Percentiles rank a stretch among this genome's conserved stretches.
phyloP scores from a whole-genome alignment of 2,888 invertebrate genomes.

The Folsomia manolachei region DNA sequence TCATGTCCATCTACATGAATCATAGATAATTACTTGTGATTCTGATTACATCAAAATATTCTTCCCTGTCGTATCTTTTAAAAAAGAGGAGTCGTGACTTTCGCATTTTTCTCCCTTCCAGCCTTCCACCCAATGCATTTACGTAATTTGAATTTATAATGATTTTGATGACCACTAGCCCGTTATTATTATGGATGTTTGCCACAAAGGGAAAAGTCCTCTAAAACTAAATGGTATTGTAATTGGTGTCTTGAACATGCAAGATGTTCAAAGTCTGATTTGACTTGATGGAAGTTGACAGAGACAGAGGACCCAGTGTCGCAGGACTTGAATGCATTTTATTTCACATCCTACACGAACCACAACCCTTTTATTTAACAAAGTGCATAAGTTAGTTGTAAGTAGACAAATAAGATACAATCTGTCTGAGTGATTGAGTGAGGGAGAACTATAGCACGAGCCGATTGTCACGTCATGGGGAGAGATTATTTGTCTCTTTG shows the following conservation, averaged over 20 bases:
- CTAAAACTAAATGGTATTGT: background rate
- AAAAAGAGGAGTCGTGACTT: slow-evolving; percentile 12
- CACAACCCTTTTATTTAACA: background rate
- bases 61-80: background rate
- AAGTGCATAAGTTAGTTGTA: too few species aligned
- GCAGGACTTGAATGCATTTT: too few species aligned
- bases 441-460: background rate
- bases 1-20: slow-evolving; percentile 12
- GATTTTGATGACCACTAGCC: background rate
- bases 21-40: slow-evolving; percentile 9
- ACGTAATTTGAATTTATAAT: background rate
- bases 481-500: background rate
- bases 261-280: background rate
- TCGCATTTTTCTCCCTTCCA: background rate
- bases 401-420: background rate
- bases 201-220: background rate
- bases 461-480: slow-evolving; percentile 6
- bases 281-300: background rate
- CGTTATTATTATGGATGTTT: background rate
- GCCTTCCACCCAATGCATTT: background rate
- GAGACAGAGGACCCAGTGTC: background rate
- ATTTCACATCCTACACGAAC: background rate
- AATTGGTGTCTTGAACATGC: slow-evolving; percentile 6
- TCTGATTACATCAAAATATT: slow-evolving; percentile 17
- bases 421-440: slow-evolving; percentile 1